Evolutionary conservation across 2,888 invertebrate genomes (phyloP).

Genomic region (Nomada fucata): DNA sequence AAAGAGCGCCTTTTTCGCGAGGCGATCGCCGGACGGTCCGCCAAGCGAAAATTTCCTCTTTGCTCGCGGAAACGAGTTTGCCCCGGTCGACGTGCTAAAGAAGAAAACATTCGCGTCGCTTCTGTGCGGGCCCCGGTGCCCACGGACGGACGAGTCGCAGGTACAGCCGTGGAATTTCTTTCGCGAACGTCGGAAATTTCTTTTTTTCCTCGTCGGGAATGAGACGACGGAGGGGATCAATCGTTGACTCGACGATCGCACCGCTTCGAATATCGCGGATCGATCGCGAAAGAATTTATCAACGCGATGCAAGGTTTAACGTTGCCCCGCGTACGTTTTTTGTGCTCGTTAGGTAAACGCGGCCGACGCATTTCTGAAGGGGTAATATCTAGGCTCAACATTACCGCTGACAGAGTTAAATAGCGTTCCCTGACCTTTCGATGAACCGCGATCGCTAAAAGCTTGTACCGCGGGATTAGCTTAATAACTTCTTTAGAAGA

Average conservation of each 20-base stretch:
- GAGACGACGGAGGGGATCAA: background rate
- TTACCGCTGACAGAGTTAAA: constrained; percentile 55
- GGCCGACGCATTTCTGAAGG: constrained; percentile 28
- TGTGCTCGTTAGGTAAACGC: constrained; percentile 27
- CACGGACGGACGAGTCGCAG: background rate
- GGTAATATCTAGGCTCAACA: constrained; percentile 24
- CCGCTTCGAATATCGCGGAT: too few relatives aligned
- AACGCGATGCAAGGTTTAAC: background rate
- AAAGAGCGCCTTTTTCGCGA: constrained; percentile 62
- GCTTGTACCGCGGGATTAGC: constrained; percentile 48
- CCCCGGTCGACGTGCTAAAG: constrained; percentile 52
- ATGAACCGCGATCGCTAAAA: constrained; percentile 50
- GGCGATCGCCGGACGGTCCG: constrained; percentile 30
- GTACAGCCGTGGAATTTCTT: too few relatives aligned
- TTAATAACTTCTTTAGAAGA: constrained; percentile 50
- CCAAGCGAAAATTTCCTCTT: constrained; percentile 36
- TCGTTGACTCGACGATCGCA: too few relatives aligned
- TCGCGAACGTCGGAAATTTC: background rate
- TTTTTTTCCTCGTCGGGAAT: background rate
- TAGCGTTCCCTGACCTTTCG: constrained; percentile 54
- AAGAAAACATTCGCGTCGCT: constrained; percentile 25
- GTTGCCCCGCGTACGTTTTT: constrained; percentile 27
- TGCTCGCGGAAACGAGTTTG: constrained; percentile 31
- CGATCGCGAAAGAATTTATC: background rate
- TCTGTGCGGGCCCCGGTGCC: constrained; percentile 13